Base-by-base conservation (phyloP, 2,797 vertebrate species). In the Sebastes vulpes region DNA sequence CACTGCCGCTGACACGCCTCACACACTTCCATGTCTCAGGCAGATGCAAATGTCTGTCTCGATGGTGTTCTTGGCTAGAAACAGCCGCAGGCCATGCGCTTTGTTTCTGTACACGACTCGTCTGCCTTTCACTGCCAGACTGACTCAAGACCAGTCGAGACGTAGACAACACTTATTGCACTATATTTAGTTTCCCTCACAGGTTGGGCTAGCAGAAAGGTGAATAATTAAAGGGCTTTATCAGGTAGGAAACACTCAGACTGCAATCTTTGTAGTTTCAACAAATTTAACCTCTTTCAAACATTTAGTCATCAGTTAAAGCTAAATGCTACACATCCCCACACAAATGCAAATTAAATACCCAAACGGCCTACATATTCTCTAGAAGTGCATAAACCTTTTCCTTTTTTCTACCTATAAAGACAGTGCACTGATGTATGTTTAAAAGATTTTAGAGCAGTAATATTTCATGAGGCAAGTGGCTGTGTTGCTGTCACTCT, bases 21-120 rank as follows among this genome's bases (percentile, higher is more conserved):
- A 80, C 77, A 90, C 84, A 68, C 81, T 77, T 83, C 84, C 29
- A 26, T 21, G 82, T 93, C 89, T 91, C 89, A 50, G 84, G 79
- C 87, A 89, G 84, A 93, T 93, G 89, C 92, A 94, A 94, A 94
- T 92, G 86, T 91, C 90, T 89, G 88, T 89, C 85, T 93, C 67
- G 11, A 68, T 84, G 12, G 79, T 73, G 91, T 86, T 92, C 78
- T 91, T 79, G 82, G 84, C 73, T 60, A 28, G 76, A 78, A 94
- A 92, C 84, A 74, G 89, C 93, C 79, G 50, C 74, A 35, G 89
- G 90, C 85, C 81, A 57, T 54, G 65, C 32, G 69, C 79, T 87
- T 89, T 91, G 75, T 91, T 84, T 88, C 61, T 42, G 58, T 85
- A 87, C 73, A 83, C 72, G 26, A 58, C 82, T 79, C 66, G 74